These are phyloP conservation scores for Drosophila nasuta DNA, from an alignment of 1,140 invertebrate species.

Conservation along the genomic window DNA sequence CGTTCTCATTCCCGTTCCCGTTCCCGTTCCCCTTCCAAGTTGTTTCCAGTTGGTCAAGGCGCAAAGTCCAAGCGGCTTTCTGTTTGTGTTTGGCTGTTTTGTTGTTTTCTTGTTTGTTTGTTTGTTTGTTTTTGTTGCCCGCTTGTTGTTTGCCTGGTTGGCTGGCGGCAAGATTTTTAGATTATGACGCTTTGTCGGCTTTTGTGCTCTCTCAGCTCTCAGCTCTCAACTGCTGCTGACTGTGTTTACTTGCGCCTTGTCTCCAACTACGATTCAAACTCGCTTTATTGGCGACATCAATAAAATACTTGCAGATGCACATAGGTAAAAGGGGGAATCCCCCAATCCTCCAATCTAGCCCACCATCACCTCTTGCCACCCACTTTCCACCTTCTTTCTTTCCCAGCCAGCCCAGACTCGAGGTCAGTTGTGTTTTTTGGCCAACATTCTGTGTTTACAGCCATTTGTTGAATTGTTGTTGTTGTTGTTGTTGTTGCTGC, in stretches of 20 bases:
- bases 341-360: background rate
- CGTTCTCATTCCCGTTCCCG: no score
- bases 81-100: conserved; percentile 20
- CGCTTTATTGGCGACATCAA: conserved; percentile 68
- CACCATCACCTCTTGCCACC: background rate
- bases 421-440: conserved; percentile 64
- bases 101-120: conserved; percentile 13
- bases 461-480: conserved; percentile 49
- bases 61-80: conserved; percentile 42
- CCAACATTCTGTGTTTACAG: conserved; percentile 59
- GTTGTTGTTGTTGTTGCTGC: no score
- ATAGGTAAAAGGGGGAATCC: conserved; percentile 22
- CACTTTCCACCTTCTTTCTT: no score
- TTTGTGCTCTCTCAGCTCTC: conserved; percentile 24
- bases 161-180: conserved; percentile 70
- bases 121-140: conserved; percentile 41
- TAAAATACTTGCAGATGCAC: conserved; percentile 64
- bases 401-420: conserved; percentile 1
- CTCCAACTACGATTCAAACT: conserved; percentile 2
- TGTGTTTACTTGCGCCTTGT: conserved; percentile 54
- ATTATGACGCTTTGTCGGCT: conserved; percentile 68
- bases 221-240: conserved; percentile 3
- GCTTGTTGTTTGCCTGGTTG: conserved; percentile 16
- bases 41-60: conserved; percentile 4
- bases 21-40: no score